These are phyloP conservation scores for Sparus aurata DNA, from an alignment of 2,797 vertebrate species.

Conservation along the genomic window DNA sequence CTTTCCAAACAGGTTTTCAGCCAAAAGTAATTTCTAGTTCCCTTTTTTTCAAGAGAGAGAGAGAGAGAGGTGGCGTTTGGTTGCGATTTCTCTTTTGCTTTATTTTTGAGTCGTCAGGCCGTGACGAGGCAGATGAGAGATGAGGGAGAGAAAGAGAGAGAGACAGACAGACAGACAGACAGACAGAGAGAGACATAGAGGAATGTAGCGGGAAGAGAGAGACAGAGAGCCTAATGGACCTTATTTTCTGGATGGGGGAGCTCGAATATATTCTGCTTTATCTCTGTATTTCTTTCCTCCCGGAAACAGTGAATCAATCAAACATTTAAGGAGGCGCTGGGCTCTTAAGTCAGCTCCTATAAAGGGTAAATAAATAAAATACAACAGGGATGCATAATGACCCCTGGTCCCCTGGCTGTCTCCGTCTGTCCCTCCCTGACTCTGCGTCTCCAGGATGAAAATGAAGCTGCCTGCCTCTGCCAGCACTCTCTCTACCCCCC, in stretches of 20 bases:
- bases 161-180: conserved; percentile 15
- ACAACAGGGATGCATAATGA: conserved; percentile 77
- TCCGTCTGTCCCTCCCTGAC: conserved; percentile 47
- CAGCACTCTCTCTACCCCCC: conserved; percentile 26
- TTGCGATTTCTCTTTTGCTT: conserved; percentile 70
- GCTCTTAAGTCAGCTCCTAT: conserved; percentile 72
- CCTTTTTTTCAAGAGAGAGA: conserved; percentile 23
- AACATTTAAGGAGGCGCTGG: conserved; percentile 74
- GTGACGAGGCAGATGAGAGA: conserved; percentile 78
- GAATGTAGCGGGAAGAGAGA: conserved; percentile 58
- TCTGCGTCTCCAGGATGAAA: conserved; percentile 62
- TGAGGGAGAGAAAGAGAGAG: conserved; percentile 42
- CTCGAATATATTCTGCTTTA: conserved; percentile 84
- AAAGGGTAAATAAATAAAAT: conserved; percentile 79
- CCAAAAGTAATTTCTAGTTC: conserved; percentile 74
- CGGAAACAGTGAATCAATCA: conserved; percentile 83
- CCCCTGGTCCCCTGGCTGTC: conserved; percentile 57
- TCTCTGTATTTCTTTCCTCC: conserved; percentile 74
- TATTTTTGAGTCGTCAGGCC: conserved; percentile 80
- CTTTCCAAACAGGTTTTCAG: conserved; percentile 74
- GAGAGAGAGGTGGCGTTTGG: conserved; percentile 51
- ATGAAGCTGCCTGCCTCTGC: conserved; percentile 67
- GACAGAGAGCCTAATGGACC: conserved; percentile 81
- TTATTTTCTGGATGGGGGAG: conserved; percentile 88
- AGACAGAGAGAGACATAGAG: conserved; percentile 48